phyloP scores from a whole-genome alignment of 1,140 invertebrate genomes.

The Heterodera schachtii region DNA sequence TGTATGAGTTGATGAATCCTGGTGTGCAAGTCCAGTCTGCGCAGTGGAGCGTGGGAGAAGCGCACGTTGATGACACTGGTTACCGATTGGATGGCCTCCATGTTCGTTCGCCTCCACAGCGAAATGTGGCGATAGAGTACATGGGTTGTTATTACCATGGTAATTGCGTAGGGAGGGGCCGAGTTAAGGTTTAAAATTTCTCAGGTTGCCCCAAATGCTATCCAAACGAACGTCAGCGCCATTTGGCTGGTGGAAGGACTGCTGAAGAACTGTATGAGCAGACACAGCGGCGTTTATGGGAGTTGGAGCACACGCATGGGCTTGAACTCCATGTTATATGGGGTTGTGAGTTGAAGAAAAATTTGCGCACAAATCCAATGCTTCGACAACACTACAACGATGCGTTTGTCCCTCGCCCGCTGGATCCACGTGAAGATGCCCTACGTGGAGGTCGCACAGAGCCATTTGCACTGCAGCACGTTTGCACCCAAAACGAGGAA shows the following conservation, averaged over 20 bases:
- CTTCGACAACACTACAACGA: neutral
- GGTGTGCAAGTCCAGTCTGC: neutral
- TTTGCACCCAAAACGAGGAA: conserved; percentile 15
- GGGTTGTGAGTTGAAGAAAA: conserved; percentile 13
- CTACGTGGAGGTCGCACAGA: neutral
- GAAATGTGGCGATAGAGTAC: conserved; percentile 21
- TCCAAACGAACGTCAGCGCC: neutral
- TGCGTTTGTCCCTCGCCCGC: neutral
- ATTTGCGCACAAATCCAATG: neutral
- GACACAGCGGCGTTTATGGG: conserved; percentile 7
- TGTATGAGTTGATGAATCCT: conserved; percentile 16
- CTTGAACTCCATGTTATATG: conserved; percentile 16
- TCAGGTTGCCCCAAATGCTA: conserved; percentile 20
- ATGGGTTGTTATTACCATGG: conserved; percentile 12
- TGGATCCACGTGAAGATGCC: conserved; percentile 22
- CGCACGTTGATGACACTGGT: conserved; percentile 9
- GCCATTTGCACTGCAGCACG: conserved; percentile 26
- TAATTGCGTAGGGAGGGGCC: neutral
- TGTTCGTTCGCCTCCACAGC: neutral
- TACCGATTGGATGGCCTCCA: conserved; percentile 13
- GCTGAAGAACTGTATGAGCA: conserved; percentile 14
- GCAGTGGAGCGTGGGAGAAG: conserved; percentile 12
- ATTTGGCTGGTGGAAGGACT: conserved; percentile 13
- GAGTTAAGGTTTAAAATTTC: neutral
- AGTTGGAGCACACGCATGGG: neutral